Conservation (phyloP, 2,113 vertebrate genomes). For the Chionis minor region DNA sequence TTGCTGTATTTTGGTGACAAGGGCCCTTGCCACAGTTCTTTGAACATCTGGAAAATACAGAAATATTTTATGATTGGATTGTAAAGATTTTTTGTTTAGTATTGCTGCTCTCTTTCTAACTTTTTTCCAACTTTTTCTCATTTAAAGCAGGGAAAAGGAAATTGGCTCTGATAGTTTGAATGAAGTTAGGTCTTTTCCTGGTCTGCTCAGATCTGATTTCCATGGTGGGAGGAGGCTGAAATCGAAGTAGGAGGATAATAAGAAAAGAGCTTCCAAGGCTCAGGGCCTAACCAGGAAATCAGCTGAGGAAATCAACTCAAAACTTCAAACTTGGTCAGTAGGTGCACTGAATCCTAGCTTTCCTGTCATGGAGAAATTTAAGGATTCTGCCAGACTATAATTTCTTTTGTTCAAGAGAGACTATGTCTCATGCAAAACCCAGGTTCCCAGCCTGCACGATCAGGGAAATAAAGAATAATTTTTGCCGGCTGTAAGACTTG, state of each 20-base stretch:
- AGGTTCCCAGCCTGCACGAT: not conserved
- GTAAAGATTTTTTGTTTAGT: not conserved
- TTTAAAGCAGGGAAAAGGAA: not conserved
- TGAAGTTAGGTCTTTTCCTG: not conserved
- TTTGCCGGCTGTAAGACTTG: not conserved
- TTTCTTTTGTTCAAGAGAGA: not conserved
- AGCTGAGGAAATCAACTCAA: not conserved
- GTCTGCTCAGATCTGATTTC: not conserved
- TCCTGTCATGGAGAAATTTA: not conserved
- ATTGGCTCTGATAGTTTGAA: not conserved
- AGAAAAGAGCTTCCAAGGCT: not conserved
- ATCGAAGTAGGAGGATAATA: not conserved
- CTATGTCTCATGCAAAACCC: not conserved
- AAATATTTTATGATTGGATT: conserved; percentile 4
- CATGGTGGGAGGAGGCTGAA: not conserved
- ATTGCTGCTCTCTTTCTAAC: not conserved
- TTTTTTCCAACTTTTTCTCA: not conserved
- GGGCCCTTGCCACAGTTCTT: not conserved
- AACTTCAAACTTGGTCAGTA: not conserved
- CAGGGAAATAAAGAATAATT: not conserved
- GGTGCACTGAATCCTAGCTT: not conserved
- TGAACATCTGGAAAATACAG: not conserved
- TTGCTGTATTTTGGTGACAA: not conserved
- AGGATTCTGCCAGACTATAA: not conserved
- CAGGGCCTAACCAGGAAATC: not conserved